These are phyloP conservation scores for Gymnarchus niloticus DNA, from an alignment of 2,113 vertebrate species.

Conservation along the genomic window DNA sequence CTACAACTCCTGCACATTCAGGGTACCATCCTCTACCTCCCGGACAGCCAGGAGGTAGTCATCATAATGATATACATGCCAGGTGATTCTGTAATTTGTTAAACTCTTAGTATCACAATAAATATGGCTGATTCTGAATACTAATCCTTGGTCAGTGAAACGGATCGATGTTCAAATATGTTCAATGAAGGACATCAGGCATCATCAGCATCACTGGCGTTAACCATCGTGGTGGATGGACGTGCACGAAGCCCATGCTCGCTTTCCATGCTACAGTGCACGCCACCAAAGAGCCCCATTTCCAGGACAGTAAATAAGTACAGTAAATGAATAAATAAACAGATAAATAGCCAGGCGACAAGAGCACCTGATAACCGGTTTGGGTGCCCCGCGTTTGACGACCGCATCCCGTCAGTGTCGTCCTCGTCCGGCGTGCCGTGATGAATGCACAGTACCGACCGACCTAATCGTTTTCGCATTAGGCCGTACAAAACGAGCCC, in stretches of 20 bases:
- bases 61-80: too few relatives aligned
- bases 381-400: neutral
- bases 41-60: too few relatives aligned
- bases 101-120: neutral
- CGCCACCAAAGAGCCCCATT: too few relatives aligned
- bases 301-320: too few relatives aligned
- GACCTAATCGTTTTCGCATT: slow-evolving; percentile 27
- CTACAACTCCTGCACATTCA: too few relatives aligned
- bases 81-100: neutral
- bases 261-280: too few relatives aligned
- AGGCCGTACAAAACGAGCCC: slow-evolving; percentile 21
- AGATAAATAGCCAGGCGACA: neutral
- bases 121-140: neutral
- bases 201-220: neutral
- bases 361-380: neutral
- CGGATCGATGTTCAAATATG: neutral
- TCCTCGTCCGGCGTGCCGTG: slow-evolving; percentile 27
- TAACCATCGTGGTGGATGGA: neutral
- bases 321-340: neutral
- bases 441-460: slow-evolving; percentile 22
- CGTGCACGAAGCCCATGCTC: too few relatives aligned
- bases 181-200: neutral
- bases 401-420: neutral
- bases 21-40: neutral
- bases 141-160: neutral